Evolutionary conservation across 2,797 vertebrate genomes (phyloP).

Genomic region (Morelia viridis): DNA sequence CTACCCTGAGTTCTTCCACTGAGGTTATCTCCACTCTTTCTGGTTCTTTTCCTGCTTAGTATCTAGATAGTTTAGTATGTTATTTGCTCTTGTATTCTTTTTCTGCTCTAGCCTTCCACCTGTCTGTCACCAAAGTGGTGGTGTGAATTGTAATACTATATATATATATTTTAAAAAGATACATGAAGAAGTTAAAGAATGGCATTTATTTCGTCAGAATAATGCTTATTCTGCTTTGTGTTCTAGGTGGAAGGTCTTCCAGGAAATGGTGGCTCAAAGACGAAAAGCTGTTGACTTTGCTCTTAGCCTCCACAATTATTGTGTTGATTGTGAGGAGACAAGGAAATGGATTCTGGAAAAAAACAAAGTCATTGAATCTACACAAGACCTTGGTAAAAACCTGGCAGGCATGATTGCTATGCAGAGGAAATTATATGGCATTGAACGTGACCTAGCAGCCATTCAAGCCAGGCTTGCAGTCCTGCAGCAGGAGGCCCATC

Average conservation of each 20-base stretch:
- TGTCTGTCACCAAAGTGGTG: neutral
- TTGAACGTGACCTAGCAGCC: slow-evolving; percentile 88
- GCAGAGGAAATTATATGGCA: slow-evolving; percentile 92
- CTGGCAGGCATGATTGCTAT: slow-evolving; percentile 89
- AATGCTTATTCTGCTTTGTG: neutral
- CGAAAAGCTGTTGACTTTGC: slow-evolving; percentile 84
- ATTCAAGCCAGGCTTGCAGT: slow-evolving; percentile 81
- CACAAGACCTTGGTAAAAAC: slow-evolving; percentile 87
- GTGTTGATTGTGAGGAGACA: slow-evolving; percentile 91
- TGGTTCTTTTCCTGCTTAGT: neutral
- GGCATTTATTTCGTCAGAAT: neutral
- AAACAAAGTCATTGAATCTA: slow-evolving; percentile 87
- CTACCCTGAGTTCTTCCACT: neutral
- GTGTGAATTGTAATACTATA: neutral
- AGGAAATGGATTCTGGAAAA: slow-evolving; percentile 90
- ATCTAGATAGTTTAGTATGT: neutral
- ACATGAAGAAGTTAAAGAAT: neutral
- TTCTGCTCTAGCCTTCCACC: neutral
- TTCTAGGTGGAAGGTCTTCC: slow-evolving; percentile 88
- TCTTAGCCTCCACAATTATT: slow-evolving; percentile 88
- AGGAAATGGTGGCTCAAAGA: slow-evolving; percentile 82
- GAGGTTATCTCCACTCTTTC: neutral
- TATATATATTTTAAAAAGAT: too few species aligned
- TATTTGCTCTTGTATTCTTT: neutral
- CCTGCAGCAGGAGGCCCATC: slow-evolving; percentile 80